Evolutionary conservation across 2,113 vertebrate species (phyloP).

Genomic region (Xenus cinereus): DNA sequence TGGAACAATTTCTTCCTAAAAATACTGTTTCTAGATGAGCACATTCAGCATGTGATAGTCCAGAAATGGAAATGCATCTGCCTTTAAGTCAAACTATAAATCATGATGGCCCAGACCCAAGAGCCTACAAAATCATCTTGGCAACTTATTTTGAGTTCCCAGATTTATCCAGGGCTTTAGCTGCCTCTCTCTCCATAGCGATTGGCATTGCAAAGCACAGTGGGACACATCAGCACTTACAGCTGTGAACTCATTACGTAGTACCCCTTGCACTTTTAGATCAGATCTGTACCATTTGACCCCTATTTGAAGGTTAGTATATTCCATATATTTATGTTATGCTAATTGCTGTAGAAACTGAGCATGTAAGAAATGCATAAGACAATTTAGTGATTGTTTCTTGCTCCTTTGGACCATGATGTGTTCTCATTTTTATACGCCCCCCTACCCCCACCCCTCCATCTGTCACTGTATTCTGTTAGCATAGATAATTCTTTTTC

Average conservation of each 20-base stretch:
- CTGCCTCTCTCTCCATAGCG: background rate
- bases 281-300: rapidly evolving
- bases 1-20: constrained; percentile 17
- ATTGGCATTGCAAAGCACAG: background rate
- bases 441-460: rapidly evolving
- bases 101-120: background rate
- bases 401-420: background rate
- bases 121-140: background rate
- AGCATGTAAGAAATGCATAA: background rate
- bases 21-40: background rate
- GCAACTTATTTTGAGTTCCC: background rate
- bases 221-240: background rate
- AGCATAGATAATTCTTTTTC: background rate
- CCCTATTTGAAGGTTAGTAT: background rate
- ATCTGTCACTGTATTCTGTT: background rate
- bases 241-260: background rate
- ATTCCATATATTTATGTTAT: background rate
- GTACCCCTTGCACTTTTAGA: background rate
- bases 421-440: background rate
- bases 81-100: background rate
- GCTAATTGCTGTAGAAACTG: background rate
- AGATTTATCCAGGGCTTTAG: background rate
- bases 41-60: background rate
- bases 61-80: background rate
- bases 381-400: background rate